These are phyloP conservation scores for Periophthalmodon schlosseri DNA, from an alignment of 2,113 vertebrate genomes.

Conservation along the genomic window DNA sequence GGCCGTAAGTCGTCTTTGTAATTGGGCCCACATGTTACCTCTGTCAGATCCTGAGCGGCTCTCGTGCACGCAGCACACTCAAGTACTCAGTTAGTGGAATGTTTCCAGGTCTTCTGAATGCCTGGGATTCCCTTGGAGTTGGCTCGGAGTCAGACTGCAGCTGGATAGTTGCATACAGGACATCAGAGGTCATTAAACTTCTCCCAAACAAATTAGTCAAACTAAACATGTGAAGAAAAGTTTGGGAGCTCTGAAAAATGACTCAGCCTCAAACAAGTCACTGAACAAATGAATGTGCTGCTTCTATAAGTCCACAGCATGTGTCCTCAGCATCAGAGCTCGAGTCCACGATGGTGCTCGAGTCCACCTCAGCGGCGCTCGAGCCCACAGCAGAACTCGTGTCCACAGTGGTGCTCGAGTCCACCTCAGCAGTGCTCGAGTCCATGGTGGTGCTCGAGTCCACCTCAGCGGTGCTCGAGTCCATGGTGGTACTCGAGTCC, in stretches of 20 bases:
- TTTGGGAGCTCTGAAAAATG: constrained; percentile 4
- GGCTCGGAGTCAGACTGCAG: constrained; percentile 53
- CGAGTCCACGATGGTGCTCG: too few relatives aligned
- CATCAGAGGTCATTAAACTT: constrained; percentile 32
- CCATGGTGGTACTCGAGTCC: too few relatives aligned
- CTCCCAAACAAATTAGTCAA: constrained; percentile 21
- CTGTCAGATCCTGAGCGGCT: constrained; percentile 33
- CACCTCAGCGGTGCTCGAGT: too few relatives aligned
- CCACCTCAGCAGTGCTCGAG: too few relatives aligned
- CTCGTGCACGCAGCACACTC: constrained; percentile 30
- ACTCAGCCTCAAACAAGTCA: neutral
- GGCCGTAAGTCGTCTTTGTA: constrained; percentile 49
- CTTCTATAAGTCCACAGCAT: neutral
- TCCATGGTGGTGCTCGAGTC: neutral
- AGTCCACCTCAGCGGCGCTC: neutral
- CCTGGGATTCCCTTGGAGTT: constrained; percentile 64
- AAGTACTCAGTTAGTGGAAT: constrained; percentile 59
- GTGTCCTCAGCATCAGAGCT: too few relatives aligned
- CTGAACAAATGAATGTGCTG: neutral
- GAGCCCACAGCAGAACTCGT: too few relatives aligned
- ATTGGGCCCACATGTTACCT: constrained; percentile 56
- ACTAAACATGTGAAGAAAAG: constrained; percentile 16
- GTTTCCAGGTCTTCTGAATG: constrained; percentile 60
- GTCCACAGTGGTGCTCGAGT: neutral
- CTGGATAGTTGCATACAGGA: constrained; percentile 47